Evolutionary conservation across 2,113 vertebrate species (phyloP).

Genomic region (Rhadina sibilatrix): DNA sequence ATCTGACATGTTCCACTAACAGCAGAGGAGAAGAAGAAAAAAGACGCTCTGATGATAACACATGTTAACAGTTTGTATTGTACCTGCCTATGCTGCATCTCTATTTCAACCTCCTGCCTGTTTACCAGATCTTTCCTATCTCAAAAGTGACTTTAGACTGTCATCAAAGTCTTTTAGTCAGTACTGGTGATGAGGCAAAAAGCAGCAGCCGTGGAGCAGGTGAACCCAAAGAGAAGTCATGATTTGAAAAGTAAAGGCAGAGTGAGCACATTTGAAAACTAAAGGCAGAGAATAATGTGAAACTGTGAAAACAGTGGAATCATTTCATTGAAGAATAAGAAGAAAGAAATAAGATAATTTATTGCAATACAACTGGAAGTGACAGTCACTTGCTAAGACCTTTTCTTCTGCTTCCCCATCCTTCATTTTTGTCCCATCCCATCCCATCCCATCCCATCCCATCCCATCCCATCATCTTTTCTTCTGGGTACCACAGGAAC

Average conservation of each 20-base stretch:
- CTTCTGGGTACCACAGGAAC: background rate
- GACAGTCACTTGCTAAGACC: background rate
- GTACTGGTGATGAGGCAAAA: background rate
- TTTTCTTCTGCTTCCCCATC: background rate
- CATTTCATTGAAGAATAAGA: background rate
- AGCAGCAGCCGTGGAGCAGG: background rate
- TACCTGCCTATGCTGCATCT: background rate
- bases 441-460: background rate
- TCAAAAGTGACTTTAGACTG: background rate
- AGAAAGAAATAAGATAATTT: background rate
- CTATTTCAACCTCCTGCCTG: background rate
- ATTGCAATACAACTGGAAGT: background rate
- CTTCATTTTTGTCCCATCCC: background rate
- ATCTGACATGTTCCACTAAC: background rate
- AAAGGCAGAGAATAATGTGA: background rate
- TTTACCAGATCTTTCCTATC: background rate
- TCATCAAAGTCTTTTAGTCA: background rate
- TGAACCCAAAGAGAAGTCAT: background rate
- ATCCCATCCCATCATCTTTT: background rate
- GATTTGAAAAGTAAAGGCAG: background rate
- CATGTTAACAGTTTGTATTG: background rate
- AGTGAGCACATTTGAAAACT: background rate
- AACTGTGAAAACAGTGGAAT: background rate
- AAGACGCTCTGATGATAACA: background rate
- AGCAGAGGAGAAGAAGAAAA: background rate